A percentile compares a stretch with the other conserved stretches of the same genome.
Conservation (phyloP, 92 coral and sea anemone genomes). For the Heteractis magnifica region DNA sequence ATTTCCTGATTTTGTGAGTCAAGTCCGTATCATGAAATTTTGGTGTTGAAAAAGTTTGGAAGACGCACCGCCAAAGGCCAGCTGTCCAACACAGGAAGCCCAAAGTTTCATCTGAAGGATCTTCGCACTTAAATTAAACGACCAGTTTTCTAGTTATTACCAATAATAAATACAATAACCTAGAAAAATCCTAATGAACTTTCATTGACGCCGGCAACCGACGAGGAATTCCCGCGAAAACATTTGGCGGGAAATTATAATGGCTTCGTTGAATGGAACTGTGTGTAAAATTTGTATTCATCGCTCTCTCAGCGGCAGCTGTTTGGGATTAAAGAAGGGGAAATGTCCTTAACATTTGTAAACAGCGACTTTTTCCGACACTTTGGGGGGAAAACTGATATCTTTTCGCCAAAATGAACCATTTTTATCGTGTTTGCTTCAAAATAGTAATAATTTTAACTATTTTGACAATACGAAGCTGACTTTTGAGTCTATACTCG, state of each 20-base stretch:
- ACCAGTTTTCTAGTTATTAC: neutral
- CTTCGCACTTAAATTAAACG: neutral
- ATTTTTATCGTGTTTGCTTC: conserved; percentile 2
- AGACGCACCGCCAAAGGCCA: neutral
- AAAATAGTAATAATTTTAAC: neutral
- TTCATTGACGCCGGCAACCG: conserved; percentile 4
- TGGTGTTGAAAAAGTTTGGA: neutral
- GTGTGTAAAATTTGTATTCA: neutral
- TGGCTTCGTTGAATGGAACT: neutral
- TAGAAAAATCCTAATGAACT: neutral
- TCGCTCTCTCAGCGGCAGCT: conserved; percentile 2
- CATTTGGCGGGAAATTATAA: conserved; percentile 6
- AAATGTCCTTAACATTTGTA: conserved; percentile 8
- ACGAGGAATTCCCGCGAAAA: conserved; percentile 5
- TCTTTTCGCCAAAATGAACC: neutral
- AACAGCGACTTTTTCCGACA: conserved; percentile 5
- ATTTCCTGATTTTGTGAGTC: neutral
- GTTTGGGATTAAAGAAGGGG: neutral
- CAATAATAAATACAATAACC: neutral
- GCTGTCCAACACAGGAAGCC: conserved; percentile 4
- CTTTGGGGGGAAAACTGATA: neutral
- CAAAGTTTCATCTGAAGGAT: neutral
- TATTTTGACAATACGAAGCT: neutral
- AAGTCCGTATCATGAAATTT: neutral
- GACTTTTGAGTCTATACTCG: conserved; percentile 5